A percentile compares a stretch with the other conserved stretches of the same genome.
phyloP scores from a whole-genome alignment of 2,797 vertebrate species.

The Muscicapa comitata region DNA sequence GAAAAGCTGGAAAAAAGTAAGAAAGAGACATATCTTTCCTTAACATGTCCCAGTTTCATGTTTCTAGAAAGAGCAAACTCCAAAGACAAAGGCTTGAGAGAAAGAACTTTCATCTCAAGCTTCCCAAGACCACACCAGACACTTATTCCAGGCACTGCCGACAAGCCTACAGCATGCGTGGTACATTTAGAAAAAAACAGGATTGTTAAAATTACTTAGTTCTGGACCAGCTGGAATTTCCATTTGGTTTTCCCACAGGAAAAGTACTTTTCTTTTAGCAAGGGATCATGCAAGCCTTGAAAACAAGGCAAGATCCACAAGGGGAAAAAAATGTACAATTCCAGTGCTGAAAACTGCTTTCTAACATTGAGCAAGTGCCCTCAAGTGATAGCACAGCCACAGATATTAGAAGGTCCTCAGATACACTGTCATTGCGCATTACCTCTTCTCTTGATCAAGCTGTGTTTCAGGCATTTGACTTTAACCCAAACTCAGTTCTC shows the following conservation, averaged over 20 bases:
- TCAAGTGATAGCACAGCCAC: background rate
- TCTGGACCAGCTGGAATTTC: background rate
- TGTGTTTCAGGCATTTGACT: background rate
- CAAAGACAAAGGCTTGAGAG: background rate
- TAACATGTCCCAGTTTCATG: rapidly evolving
- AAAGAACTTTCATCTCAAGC: background rate
- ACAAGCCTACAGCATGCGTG: background rate
- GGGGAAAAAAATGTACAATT: background rate
- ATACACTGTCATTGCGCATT: background rate
- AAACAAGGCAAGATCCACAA: background rate
- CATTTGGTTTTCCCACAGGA: background rate
- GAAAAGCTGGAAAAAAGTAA: background rate
- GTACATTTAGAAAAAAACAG: background rate
- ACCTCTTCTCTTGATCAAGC: background rate
- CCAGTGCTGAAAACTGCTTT: background rate
- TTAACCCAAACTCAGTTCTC: background rate
- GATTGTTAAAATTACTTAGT: background rate
- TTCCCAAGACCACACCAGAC: background rate
- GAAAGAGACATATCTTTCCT: background rate
- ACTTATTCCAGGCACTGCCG: background rate
- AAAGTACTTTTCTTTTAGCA: background rate
- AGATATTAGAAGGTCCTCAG: background rate
- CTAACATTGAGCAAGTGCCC: background rate
- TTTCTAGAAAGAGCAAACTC: background rate
- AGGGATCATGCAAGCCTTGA: background rate